Conservation (phyloP, 2,113 vertebrate species). For the Polypterus senegalus region DNA sequence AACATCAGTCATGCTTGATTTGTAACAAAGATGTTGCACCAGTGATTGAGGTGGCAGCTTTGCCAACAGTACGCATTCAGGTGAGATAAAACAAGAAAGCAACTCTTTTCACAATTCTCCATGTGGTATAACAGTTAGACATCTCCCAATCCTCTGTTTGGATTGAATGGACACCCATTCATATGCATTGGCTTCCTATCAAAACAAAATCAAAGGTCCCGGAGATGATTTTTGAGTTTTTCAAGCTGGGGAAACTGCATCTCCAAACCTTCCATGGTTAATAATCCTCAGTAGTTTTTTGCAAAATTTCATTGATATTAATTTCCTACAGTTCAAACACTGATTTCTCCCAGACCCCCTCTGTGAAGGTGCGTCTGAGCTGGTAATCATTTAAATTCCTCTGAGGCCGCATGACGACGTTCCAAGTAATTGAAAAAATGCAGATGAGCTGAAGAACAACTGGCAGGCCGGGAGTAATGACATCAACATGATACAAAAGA, state of each 20-base stretch:
- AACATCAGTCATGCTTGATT: too few species aligned
- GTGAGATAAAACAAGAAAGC: too few species aligned
- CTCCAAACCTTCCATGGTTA: background rate
- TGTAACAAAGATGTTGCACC: too few species aligned
- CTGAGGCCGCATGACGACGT: conserved; percentile 23
- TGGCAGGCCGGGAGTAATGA: conserved; percentile 13
- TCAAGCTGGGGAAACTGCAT: background rate
- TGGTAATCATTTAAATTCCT: conserved; percentile 25
- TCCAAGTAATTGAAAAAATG: conserved; percentile 34
- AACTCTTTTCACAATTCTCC: too few species aligned
- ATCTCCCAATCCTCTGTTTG: too few species aligned
- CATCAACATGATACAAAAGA: conserved; percentile 17
- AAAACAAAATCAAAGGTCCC: too few species aligned
- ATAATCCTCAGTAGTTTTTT: background rate
- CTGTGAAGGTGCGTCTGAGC: conserved; percentile 14
- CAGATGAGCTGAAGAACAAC: conserved; percentile 30
- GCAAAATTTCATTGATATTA: conserved; percentile 7
- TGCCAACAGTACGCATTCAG: too few species aligned
- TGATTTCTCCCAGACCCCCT: conserved; percentile 23
- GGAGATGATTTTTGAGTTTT: too few species aligned
- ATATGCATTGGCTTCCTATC: too few species aligned
- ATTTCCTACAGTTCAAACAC: conserved; percentile 2
- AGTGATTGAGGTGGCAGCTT: too few species aligned
- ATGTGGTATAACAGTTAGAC: too few species aligned
- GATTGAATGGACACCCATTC: too few species aligned